These are phyloP conservation scores for Hydroisotoma schaefferi DNA, from an alignment of 2,888 invertebrate genomes.

Conservation along the genomic window DNA sequence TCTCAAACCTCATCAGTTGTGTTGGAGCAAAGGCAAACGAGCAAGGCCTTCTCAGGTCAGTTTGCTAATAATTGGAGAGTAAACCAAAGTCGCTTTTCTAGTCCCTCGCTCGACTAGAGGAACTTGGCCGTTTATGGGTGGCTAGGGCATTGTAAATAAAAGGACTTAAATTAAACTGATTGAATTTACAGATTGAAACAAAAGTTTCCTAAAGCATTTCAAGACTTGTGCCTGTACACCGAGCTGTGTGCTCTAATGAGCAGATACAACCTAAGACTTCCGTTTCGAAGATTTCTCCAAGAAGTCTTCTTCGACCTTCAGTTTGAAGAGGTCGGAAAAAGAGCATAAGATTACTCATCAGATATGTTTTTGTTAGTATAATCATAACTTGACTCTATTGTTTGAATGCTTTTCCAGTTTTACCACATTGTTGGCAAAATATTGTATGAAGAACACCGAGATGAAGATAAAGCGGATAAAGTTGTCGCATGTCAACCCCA, in stretches of 20 bases:
- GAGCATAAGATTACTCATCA: neutral
- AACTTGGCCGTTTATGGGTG: no score
- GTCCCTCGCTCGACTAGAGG: no score
- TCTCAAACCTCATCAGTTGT: constrained; percentile 73
- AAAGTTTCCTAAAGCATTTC: constrained; percentile 57
- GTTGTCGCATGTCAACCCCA: no score
- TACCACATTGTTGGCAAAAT: constrained; percentile 11
- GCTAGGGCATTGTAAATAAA: no score
- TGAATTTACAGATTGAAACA: constrained; percentile 55
- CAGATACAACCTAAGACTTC: constrained; percentile 74
- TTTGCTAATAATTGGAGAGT: no score
- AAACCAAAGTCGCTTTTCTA: no score
- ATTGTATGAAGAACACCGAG: neutral
- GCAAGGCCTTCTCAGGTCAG: constrained; percentile 67
- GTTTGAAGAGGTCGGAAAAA: constrained; percentile 61
- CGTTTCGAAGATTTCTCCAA: constrained; percentile 81
- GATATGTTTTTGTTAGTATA: neutral
- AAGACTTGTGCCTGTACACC: constrained; percentile 87
- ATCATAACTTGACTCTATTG: neutral
- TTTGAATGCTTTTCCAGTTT: constrained; percentile 8
- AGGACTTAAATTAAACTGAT: neutral
- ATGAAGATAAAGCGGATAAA: no score
- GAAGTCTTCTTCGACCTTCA: constrained; percentile 85
- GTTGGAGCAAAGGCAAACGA: constrained; percentile 76
- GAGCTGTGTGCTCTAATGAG: constrained; percentile 79